Base-by-base conservation (phyloP, 1,140 invertebrate genomes). In the Leptopilina clavipes region DNA sequence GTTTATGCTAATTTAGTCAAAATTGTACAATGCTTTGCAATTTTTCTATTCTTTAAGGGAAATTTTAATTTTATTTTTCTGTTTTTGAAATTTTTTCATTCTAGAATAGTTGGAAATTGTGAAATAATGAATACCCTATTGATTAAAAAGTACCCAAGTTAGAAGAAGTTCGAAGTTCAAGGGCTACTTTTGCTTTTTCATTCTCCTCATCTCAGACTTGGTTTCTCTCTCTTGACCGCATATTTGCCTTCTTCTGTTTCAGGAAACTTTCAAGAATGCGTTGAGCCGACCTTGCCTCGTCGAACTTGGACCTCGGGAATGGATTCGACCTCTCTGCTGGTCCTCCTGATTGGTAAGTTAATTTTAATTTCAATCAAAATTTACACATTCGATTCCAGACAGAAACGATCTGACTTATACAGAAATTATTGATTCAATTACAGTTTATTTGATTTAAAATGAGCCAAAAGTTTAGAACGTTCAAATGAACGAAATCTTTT, bases 241-340 rank as follows among this genome's bases (percentile, higher is more conserved):
- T 17, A 76, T 73, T 73, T 78, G 25, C 37, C 80, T 81, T 79
- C 70, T 79, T 71, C 14, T 86, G 83, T 86, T 87, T 45, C 80
- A 89, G 87, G 84, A 83, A 84, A 86, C 80, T 85, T 85, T 85
- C 86, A 85, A 89, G 85, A 83, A 89, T 89, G 87, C 85, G 81
- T 83, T 89, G 87, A 89, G 78, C 82, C 86, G 81, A 82, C 76
- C 79, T 74, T 76, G 76, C 71, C 76, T 81, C 78, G 74, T 75
- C 80, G 73, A 82, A 82, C 83, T 84, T 81, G 80, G 82, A 81
- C 81, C 82, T 83, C 78, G 82, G 85, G 82, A 81, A 89, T 89
- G 88, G 85, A 89, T 81, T 84, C 85, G 80, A 87, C 85, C 78
- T 85, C 84, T 76, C 76, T 88, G 79, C 79, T 89, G 81, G 82